phyloP scores from a whole-genome alignment of 2,888 invertebrate species.

The Apamea sordens region DNA sequence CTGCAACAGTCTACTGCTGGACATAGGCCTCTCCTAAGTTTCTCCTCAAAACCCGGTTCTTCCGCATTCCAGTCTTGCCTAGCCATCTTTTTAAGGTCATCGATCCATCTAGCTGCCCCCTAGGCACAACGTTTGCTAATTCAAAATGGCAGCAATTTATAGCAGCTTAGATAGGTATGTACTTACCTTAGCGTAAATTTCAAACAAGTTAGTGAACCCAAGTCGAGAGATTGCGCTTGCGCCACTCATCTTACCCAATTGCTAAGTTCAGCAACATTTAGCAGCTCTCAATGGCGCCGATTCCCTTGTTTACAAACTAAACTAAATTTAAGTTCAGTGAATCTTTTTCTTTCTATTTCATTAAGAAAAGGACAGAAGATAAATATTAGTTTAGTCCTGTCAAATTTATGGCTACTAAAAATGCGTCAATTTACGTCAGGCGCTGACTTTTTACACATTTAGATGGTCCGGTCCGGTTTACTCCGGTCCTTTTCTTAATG shows the following conservation, averaged over 20 bases:
- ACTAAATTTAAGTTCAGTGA: too few species aligned
- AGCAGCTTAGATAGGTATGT: conserved; percentile 1
- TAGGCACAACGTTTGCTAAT: background rate
- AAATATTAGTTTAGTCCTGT: too few species aligned
- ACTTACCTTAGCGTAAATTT: conserved; percentile 7
- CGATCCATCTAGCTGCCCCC: background rate
- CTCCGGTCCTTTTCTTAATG: too few species aligned
- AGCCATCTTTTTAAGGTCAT: background rate
- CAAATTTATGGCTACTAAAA: too few species aligned
- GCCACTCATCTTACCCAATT: conserved; percentile 24
- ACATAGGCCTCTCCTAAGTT: background rate
- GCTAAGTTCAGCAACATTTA: conserved; percentile 11
- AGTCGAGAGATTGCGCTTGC: conserved; percentile 43
- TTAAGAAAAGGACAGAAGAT: too few species aligned
- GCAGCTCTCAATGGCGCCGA: background rate
- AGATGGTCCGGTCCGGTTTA: too few species aligned
- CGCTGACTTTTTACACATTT: too few species aligned
- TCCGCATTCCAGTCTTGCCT: background rate
- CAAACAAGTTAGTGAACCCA: conserved; percentile 33
- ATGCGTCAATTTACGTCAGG: too few species aligned
- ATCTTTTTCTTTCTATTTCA: too few species aligned
- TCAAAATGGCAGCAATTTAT: conserved; percentile 14
- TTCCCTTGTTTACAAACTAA: too few species aligned
- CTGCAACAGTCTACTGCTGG: background rate
- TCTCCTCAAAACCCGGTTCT: background rate